Conservation (phyloP, 2,797 vertebrate genomes). For the Nyctibius grandis region DNA sequence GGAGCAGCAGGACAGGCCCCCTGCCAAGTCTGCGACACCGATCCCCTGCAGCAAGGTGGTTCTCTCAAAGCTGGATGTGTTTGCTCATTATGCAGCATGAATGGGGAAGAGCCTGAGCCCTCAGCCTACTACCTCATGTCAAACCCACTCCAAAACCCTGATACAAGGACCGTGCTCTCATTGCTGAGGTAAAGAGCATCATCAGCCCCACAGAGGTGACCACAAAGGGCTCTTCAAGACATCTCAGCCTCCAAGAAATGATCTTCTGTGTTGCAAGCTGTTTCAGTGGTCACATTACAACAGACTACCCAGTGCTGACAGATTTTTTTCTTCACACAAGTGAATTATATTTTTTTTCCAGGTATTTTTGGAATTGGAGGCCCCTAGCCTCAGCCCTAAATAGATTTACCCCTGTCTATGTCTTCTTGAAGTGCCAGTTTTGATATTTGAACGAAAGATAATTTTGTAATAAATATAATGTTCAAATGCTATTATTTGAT, state of each 20-base stretch:
- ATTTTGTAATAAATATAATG: neutral
- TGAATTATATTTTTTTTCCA: neutral
- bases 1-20: neutral
- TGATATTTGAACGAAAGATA: neutral
- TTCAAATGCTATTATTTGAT: neutral
- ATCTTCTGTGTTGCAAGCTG: fast-evolving
- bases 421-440: neutral
- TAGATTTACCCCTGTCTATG: neutral
- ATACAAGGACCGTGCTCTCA: fast-evolving
- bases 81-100: neutral
- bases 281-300: neutral
- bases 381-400: neutral
- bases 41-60: neutral
- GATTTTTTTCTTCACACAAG: neutral
- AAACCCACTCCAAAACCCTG: neutral
- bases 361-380: neutral
- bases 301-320: neutral
- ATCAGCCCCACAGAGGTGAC: neutral
- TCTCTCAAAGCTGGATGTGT: neutral
- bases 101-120: neutral
- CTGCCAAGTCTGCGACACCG: neutral
- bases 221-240: neutral
- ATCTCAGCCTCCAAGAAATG: neutral
- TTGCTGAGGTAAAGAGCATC: neutral
- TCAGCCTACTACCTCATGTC: neutral